Base-by-base conservation (phyloP, 2,888 invertebrate genomes). In the Biston stratarius region DNA sequence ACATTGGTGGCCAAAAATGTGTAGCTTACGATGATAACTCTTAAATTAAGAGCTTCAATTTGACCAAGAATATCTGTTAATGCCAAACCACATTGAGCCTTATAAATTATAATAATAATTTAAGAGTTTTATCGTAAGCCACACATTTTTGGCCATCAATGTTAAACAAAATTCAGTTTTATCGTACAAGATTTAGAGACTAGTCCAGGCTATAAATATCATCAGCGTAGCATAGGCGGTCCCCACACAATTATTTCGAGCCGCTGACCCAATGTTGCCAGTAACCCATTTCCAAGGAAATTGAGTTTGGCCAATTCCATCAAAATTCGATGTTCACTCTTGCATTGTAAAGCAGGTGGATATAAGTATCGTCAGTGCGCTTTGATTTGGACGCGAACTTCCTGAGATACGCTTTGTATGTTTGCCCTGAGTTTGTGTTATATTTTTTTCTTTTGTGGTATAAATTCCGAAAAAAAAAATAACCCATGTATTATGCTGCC, bases 221-320 rank as follows among this genome's bases (percentile, higher is more conserved):
- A 58, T 69, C 67, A 71, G 84, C 81, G 63, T 71, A 81, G 87
- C 79, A 73, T 78, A 83, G 80, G 15, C 75, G 80, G 88, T 91
- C 91, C 91, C 92, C 74, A 79, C 82, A 86, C 92, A 92, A 92
- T 92, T 87, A 90, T 81, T 74, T 73, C 51, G 24, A 24, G 49
- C 65, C 60, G 52, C 67, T 92, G 93, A 92, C 92, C 92, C 85
- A 92, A 82, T 90, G 86, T 80, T 82, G 77, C 77, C 78, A 78
- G 84, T 86, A 90, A 89, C 89, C 90, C 83, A 92, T 92, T 91
- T 86, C 87, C 81, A 78, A 76, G 80, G 84, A 88, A 91, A 93
- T 93, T 91, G 93, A 93, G 93, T 93, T 93, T 84, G 87, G 82
- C 86, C 83, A 92, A 93, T 92, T 93, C 87, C 90, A 93, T 93